Percentiles rank a stretch among this genome's conserved stretches.
phyloP scores from a whole-genome alignment of 2,797 vertebrate genomes.

The Poeciliopsis presidionis region DNA sequence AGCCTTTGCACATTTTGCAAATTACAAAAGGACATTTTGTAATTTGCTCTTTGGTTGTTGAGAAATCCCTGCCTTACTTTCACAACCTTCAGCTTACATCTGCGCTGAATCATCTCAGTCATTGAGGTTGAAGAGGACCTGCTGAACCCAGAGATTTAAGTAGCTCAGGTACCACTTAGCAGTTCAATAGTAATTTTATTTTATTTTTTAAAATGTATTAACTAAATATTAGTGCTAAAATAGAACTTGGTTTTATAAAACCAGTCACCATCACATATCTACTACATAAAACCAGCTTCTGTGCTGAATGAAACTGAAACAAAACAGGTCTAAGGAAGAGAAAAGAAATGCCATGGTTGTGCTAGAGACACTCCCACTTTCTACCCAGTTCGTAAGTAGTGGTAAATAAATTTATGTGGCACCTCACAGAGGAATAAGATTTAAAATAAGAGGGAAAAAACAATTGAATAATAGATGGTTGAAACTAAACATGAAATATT shows the following conservation, averaged over 20 bases:
- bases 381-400: not conserved
- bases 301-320: not conserved
- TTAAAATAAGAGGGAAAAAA: not conserved
- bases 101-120: not conserved
- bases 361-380: not conserved
- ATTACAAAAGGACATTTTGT: not conserved
- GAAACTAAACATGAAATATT: not conserved
- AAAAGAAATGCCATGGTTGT: not conserved
- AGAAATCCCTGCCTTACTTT: not conserved
- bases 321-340: not conserved
- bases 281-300: not conserved
- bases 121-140: not conserved
- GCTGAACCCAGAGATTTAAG: not conserved
- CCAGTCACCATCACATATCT: not conserved
- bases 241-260: not conserved
- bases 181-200: not conserved
- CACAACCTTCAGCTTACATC: not conserved
- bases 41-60: not conserved
- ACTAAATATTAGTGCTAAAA: not conserved
- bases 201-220: not conserved
- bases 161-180: not conserved
- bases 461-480: not conserved
- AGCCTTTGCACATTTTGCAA: not conserved
- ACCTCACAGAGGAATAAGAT: not conserved
- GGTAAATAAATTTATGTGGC: not conserved